These are phyloP conservation scores for Pachymerium ferrugineum DNA, from an alignment of 2,888 invertebrate species.

Conservation along the genomic window DNA sequence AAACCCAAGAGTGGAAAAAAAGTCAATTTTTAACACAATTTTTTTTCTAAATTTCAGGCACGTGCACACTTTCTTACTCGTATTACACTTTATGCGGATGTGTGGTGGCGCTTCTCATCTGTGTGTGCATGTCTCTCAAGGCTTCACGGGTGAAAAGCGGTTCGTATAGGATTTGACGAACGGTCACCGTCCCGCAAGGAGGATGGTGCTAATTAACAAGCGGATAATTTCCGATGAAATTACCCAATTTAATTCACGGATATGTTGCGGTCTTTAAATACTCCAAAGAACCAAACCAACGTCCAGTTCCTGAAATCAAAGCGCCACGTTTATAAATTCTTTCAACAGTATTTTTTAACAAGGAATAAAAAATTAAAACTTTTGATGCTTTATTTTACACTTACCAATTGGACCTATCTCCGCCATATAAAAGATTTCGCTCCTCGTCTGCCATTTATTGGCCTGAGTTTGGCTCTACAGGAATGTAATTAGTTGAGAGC, in stretches of 20 bases:
- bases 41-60: conserved; percentile 30
- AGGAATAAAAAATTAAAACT: no score
- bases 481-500: background rate
- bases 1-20: background rate
- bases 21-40: background rate
- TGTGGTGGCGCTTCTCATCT: conserved; percentile 33
- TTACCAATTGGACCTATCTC: no score
- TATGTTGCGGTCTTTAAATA: no score
- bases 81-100: conserved; percentile 32
- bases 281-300: no score
- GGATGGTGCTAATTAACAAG: conserved; percentile 29
- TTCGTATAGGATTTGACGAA: conserved; percentile 36
- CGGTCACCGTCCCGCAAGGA: conserved; percentile 30
- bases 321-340: no score
- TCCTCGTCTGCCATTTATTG: no score
- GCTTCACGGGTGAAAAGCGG: conserved; percentile 37
- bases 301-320: no score
- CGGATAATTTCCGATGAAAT: no score
- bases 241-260: no score
- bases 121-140: conserved; percentile 36
- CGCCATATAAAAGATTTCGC: background rate
- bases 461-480: no score
- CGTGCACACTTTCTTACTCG: conserved; percentile 36
- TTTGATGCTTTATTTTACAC: no score
- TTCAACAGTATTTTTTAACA: no score